phyloP scores from a whole-genome alignment of 2,888 invertebrate species.

The Scaptomyza flava region DNA sequence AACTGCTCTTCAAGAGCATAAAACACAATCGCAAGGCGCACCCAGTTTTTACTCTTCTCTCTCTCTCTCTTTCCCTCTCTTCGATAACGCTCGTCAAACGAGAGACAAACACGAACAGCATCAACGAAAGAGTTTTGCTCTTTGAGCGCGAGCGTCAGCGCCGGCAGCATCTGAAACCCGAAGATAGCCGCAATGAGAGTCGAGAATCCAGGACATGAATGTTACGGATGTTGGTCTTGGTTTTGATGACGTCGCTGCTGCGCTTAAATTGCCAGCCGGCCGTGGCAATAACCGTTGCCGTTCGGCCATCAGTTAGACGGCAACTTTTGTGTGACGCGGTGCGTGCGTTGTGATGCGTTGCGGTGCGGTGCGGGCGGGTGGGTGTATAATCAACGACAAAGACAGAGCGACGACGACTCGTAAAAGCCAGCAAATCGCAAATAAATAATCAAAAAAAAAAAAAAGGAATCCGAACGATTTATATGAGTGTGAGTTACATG shows the following conservation, averaged over 20 bases:
- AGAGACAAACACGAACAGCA: conserved; percentile 30
- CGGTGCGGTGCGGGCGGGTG: conserved; percentile 33
- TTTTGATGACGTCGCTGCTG: conserved; percentile 21
- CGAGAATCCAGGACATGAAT: conserved; percentile 42
- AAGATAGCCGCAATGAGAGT: conserved; percentile 29
- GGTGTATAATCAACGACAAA: conserved; percentile 1
- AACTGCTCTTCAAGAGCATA: conserved; percentile 22
- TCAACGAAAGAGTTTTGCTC: conserved; percentile 44
- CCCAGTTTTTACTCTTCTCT: conserved; percentile 27
- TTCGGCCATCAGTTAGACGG: conserved; percentile 61
- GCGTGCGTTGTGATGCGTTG: conserved; percentile 43
- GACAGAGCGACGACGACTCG: conserved; percentile 24
- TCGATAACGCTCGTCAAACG: conserved; percentile 4
- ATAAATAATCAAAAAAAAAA: conserved; percentile 25
- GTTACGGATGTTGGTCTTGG: conserved; percentile 17
- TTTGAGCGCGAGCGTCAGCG: conserved; percentile 18
- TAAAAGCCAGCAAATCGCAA: conserved; percentile 44
- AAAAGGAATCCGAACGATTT: conserved; percentile 26
- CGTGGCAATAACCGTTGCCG: conserved; percentile 33
- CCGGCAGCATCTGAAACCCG: conserved; percentile 22
- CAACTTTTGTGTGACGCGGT: conserved; percentile 63
- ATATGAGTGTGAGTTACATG: conserved; percentile 13
- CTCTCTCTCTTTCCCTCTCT: neutral
- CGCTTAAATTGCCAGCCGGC: conserved; percentile 34
- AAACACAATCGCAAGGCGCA: conserved; percentile 38